Evolutionary conservation across 1,140 invertebrate species (phyloP), one percentile per base, ranked within the genome.

Genomic region (Drosophila asahinai): DNA sequence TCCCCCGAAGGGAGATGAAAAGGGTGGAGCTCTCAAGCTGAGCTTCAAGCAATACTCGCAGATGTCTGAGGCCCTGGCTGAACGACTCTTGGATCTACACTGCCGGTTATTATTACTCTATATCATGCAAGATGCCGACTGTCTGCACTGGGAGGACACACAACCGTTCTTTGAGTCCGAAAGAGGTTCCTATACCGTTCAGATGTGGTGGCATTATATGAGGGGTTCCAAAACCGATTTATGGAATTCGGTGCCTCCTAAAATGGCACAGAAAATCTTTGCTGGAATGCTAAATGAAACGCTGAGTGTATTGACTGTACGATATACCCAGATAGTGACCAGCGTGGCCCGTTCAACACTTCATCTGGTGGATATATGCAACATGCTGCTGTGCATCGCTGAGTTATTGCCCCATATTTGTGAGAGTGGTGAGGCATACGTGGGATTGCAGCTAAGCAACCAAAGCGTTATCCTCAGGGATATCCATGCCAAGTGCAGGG

Each of bases 201-300:
- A 97, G 91, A 97, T 97, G 95, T 97, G 97, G 97, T 96, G 96
- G 95, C 93, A 97, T 5, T 97, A 97, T 82, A 96, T 97, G 95
- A 95, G 96, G 94, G 96, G 96, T 95, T 96, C 95, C 5, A 95
- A 94, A 77, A 94, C 95, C 81, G 96, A 97, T 93, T 92, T 97
- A 30, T 97, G 96, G 96, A 96, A 95, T 71, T 96, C 96, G 0
- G 96, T 97, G 6, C 96, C 96, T 3, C 96, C 96, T 1, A 96
- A 96, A 93, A 97, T 96, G 95, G 96, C 96, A 0, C 96, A 97
- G 90, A 94, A 96, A 59, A 95, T 97, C 25, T 96, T 96, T 83
- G 95, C 96, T 7, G 96, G 96, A 25, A 97, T 97, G 96, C 91
- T 97, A 2, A 97, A 97, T 82, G 96, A 97, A 92, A 97, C 96